phyloP scores from a whole-genome alignment of 1,140 invertebrate genomes.

The Brachionus rotundiformis region DNA sequence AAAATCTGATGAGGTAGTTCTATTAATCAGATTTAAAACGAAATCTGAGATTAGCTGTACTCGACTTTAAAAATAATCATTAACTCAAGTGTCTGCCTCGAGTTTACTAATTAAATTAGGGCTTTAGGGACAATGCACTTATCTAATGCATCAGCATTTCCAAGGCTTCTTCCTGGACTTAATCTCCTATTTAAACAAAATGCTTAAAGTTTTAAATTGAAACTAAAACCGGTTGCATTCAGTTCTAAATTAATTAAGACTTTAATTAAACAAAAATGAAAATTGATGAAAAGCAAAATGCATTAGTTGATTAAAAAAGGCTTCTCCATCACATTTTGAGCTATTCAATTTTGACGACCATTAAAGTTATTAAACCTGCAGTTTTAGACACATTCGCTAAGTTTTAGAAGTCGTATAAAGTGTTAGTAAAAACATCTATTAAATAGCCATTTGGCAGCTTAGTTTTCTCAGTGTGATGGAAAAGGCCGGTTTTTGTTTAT shows the following conservation, averaged over 20 bases:
- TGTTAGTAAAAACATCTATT: background rate
- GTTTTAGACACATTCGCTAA: slow-evolving; percentile 11
- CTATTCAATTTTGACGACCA: slow-evolving; percentile 5
- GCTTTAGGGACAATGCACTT: slow-evolving; percentile 17
- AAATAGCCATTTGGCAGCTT: slow-evolving; percentile 2
- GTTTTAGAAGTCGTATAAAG: slow-evolving; percentile 17
- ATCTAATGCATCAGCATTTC: background rate
- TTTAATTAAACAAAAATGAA: slow-evolving; percentile 17
- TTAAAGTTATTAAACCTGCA: slow-evolving; percentile 14
- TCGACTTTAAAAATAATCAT: slow-evolving; percentile 8
- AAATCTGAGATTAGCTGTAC: slow-evolving; percentile 1
- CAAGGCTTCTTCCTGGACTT: slow-evolving; percentile 38
- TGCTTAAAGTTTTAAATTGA: slow-evolving; percentile 15
- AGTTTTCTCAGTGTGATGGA: slow-evolving; percentile 26
- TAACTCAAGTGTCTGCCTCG: slow-evolving; percentile 41
- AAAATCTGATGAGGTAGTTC: background rate
- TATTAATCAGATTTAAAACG: slow-evolving; percentile 32
- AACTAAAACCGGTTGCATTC: slow-evolving; percentile 34
- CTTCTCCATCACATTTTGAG: slow-evolving; percentile 42
- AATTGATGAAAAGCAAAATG: slow-evolving; percentile 21
- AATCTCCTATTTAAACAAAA: slow-evolving; percentile 25
- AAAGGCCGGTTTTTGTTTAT: slow-evolving; percentile 17
- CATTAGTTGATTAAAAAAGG: slow-evolving; percentile 41
- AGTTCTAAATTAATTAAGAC: slow-evolving; percentile 36
- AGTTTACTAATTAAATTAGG: slow-evolving; percentile 43